Evolutionary conservation across 2,797 vertebrate genomes (phyloP), one percentile per base, ranked within the genome.

Genomic region (Scyliorhinus canicula): DNA sequence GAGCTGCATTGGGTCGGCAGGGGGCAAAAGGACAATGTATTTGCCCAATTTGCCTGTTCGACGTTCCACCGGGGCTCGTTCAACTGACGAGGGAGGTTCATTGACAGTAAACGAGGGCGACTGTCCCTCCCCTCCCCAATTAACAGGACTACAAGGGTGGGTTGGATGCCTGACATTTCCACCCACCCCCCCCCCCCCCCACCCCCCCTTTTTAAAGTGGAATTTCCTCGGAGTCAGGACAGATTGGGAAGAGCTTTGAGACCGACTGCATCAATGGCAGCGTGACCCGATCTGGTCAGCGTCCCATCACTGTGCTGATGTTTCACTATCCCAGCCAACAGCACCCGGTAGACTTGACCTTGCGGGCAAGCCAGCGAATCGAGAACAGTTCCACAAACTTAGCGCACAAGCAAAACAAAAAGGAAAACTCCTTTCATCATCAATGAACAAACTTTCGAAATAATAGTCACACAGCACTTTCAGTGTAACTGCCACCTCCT

Each of bases 21-120:
- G 69, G 9, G 31, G n/a, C n/a, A n/a, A n/a, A 74, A 71, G 28
- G 71, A 35, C 71, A n/a, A 7, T 11, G 31, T n/a, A n/a, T n/a
- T n/a, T n/a, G n/a, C n/a, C n/a, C n/a, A 3, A 65, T 0, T 35
- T 35, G 7, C 7, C 12, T 4, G 0, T 77, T n/a, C 0, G 71
- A 3, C 74, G 12, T 40, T 3, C 35, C 3, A 31, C 4, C n/a
- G 35, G 19, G 74, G 35, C 74, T 0, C 14, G 35, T 77, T 77
- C n/a, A 40, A 77, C 35, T 16, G 11, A 12, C 71, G 71, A 16
- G 35, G 35, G 12, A 12, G 71, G 11, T 3, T 77, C 1, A 19
- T 40, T n/a, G 19, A n/a, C n/a, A 0, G 3, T 16, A 16, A 12
- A 19, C 1, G n/a, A n/a, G 71, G n/a, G 7, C 12, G 3, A 1